phyloP scores from a whole-genome alignment of 1,140 invertebrate species.

The Diprion similis region DNA sequence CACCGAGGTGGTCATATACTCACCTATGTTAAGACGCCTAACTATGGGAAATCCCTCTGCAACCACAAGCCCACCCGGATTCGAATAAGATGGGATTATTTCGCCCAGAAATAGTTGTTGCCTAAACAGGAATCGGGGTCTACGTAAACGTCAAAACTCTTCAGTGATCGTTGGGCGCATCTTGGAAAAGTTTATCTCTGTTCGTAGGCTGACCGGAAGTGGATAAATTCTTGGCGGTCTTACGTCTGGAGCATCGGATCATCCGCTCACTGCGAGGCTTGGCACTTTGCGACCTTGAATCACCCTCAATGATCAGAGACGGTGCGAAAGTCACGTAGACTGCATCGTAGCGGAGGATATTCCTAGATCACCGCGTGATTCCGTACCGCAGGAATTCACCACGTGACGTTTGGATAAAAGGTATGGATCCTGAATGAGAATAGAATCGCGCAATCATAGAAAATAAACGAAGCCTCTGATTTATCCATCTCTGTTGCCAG shows the following conservation, averaged over 20 bases:
- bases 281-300: neutral
- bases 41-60: neutral
- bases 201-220: too few relatives aligned
- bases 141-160: too few relatives aligned
- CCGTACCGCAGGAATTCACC: neutral
- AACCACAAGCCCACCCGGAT: neutral
- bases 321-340: neutral
- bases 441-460: neutral
- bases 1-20: neutral
- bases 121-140: too few relatives aligned
- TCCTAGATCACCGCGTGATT: slow-evolving; percentile 1
- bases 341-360: neutral
- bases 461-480: neutral
- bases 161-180: too few relatives aligned
- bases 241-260: too few relatives aligned
- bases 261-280: neutral
- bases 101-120: too few relatives aligned
- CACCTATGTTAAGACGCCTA: slow-evolving; percentile 1
- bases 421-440: neutral
- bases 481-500: neutral
- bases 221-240: too few relatives aligned
- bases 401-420: neutral
- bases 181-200: too few relatives aligned
- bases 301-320: neutral
- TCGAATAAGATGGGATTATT: too few relatives aligned